Evolutionary conservation across 2,888 invertebrate species (phyloP), one percentile per base, ranked within the genome.

Genomic region (Ptilodon capucinus): DNA sequence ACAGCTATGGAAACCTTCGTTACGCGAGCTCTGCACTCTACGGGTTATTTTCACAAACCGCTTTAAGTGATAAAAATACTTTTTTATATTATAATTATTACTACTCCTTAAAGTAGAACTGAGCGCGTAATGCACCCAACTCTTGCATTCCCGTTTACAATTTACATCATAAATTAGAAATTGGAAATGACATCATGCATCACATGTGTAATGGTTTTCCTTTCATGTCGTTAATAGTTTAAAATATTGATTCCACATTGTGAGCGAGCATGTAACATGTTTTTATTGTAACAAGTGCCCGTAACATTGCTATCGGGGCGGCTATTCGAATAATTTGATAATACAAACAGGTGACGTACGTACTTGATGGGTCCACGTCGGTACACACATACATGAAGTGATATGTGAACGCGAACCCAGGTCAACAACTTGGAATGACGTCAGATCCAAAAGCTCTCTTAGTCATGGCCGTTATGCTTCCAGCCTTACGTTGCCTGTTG

Each of bases 361-460:
- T 28, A n/a, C n/a, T 25, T n/a, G n/a, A n/a, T 28, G 11, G 23
- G 11, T 28, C 11, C n/a, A 28, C 28, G n/a, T 28, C 11, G 11
- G 28, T 28, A n/a, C n/a, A 28, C 28, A n/a, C 28, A 28, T 48
- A 48, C 46, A 53, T 35, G 52, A 46, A 62, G 39, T 56, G 48
- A 57, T 51, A 44, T 46, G 47, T 60, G 46, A 56, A 56, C 46
- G 53, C 58, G 52, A 60, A 67, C 57, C 59, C 71, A 54, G 79
- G 77, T 79, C 78, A 80, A 75, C 71, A 76, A 74, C 78, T 68
- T 69, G 40, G 50, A 44, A 68, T 81, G 78, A 80, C 76, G 76
- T 77, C 78, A 79, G 35, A 46, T 54, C 42, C 32, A 51, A 58
- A 60, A 63, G 61, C 51, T 60, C 55, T 49, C 45, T 59, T 57